Evolutionary conservation across 1,140 invertebrate species (phyloP).

Genomic region (Physella acuta): DNA sequence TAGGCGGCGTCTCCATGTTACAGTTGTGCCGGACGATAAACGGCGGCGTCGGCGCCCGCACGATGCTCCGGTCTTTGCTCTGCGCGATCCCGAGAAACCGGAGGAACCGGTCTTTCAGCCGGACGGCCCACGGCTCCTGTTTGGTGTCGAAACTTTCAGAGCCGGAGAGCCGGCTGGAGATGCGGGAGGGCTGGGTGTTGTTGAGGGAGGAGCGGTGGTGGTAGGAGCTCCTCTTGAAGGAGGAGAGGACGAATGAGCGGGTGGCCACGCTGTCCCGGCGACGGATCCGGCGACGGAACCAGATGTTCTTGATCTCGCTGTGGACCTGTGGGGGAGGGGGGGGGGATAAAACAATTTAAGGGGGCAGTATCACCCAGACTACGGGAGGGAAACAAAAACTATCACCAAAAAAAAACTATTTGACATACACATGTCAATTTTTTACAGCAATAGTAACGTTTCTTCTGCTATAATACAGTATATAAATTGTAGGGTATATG

Average conservation of each 20-base stretch:
- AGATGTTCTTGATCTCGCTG: slow-evolving; percentile 29
- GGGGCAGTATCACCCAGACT: too few species aligned
- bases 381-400: too few species aligned
- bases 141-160: slow-evolving; percentile 11
- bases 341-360: too few species aligned
- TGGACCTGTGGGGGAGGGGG: slow-evolving; percentile 27
- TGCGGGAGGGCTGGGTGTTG: neutral
- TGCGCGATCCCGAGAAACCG: neutral
- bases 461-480: too few species aligned
- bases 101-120: neutral
- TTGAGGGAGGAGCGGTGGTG: neutral
- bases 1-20: neutral
- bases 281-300: slow-evolving; percentile 27
- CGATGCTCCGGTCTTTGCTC: neutral
- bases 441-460: too few species aligned
- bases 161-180: neutral
- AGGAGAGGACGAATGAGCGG: slow-evolving; percentile 31
- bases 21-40: neutral
- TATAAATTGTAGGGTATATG: too few species aligned
- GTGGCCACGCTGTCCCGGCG: slow-evolving; percentile 28
- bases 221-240: slow-evolving; percentile 23
- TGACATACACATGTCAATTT: too few species aligned
- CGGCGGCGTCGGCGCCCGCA: neutral
- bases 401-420: too few species aligned
- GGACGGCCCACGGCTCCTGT: neutral